phyloP scores from a whole-genome alignment of 2,797 vertebrate species.

The Chaenodraco wilsoni region DNA sequence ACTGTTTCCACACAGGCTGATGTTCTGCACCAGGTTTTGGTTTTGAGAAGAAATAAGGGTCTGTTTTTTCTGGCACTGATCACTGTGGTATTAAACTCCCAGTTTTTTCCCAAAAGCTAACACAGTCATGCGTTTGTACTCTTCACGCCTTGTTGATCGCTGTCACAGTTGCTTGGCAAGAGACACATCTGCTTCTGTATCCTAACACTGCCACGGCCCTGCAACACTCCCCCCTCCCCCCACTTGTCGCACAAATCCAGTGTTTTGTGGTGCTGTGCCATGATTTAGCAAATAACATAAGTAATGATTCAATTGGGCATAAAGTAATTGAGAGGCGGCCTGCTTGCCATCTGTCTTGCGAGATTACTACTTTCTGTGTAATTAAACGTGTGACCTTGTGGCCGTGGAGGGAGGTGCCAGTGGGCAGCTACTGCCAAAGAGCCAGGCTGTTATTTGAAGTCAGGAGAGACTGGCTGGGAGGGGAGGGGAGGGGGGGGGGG shows the following conservation, averaged over 20 bases:
- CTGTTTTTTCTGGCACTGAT: conserved; percentile 74
- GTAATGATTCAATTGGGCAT: conserved; percentile 84
- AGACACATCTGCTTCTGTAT: conserved; percentile 71
- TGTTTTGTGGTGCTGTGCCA: conserved; percentile 61
- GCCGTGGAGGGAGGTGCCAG: conserved; percentile 69
- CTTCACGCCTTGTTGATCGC: conserved; percentile 80
- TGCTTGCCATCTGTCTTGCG: conserved; percentile 84
- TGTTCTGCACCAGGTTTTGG: conserved; percentile 67
- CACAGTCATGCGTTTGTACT: conserved; percentile 64
- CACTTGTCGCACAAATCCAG: conserved; percentile 64
- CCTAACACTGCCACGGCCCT: conserved; percentile 41
- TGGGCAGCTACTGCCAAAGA: conserved; percentile 67
- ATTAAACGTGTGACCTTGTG: conserved; percentile 86
- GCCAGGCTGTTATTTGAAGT: conserved; percentile 69
- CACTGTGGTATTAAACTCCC: conserved; percentile 66
- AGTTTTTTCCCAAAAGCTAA: conserved; percentile 66
- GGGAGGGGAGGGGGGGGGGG: conserved; percentile 39
- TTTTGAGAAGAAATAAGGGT: conserved; percentile 70
- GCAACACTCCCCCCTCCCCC: not conserved
- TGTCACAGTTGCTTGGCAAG: conserved; percentile 76
- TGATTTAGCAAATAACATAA: conserved; percentile 82
- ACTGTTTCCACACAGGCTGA: conserved; percentile 70
- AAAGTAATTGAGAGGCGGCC: conserved; percentile 78
- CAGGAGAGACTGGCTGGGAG: conserved; percentile 30
- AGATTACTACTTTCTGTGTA: conserved; percentile 85